Base-by-base conservation (phyloP, 2,888 invertebrate species). In the Anorthoa munda region DNA sequence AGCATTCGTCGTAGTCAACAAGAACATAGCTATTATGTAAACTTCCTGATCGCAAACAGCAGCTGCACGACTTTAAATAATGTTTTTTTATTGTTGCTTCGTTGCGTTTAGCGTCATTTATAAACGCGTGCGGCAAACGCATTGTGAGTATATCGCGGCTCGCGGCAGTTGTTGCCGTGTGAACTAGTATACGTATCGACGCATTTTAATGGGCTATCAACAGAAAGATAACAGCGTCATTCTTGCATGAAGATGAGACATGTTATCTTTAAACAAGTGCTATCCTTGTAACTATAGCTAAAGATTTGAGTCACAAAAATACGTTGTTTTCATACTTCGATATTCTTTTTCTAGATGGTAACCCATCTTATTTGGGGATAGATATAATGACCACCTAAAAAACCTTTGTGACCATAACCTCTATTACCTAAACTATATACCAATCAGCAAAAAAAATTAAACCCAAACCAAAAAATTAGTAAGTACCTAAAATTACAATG, bases 21-120 rank as follows among this genome's bases (percentile, higher is more conserved):
- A 39, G 23, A 46, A 18, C n/a, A 31, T 39, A 39, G 39, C 39
- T 39, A 39, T 39, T 75, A 73, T 1, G 18, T 75, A 73, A 66
- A 55, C 61, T 53, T 74, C 46, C 60, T 72, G 74, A 74, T 13
- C 21, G 31, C 46, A 59, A 26, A 73, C 26, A 74, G 74, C 59
- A 46, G 12, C 51, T 31, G 18, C 46, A 31, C n/a, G 31, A 72
- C 18, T 53, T 18, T 46, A 73, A 21, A 72, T 21, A 23, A 31
- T 21, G 15, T 4, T 46, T 9, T 55, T 46, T 69, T 60, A 18
- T 53, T n/a, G 23, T 31, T 73, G 26, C 21, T 59, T 72, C 12
- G 11, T 45, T 50, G 39, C 59, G 50, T 60, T 72, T 50, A 9
- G 56, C n/a, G 58, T 23, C 60, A 60, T 72, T 31, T 15, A 9